Evolutionary conservation across 2,113 vertebrate genomes (phyloP).

Genomic region (Engystomops pustulosus): DNA sequence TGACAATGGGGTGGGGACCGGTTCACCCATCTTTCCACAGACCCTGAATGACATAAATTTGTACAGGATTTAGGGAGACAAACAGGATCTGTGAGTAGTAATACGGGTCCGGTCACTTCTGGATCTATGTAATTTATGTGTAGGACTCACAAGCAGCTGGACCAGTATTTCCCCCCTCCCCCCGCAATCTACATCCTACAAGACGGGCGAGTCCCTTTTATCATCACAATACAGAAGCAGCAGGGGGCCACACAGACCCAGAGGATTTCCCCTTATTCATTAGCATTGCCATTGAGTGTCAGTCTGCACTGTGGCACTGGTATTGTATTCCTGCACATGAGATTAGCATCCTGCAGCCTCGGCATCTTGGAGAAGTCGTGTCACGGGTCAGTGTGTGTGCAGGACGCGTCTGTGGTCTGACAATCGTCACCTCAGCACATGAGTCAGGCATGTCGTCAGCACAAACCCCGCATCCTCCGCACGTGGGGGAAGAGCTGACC

Average conservation of each 20-base stretch:
- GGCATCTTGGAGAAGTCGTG: neutral
- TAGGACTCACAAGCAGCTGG: too few relatives aligned
- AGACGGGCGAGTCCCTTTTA: too few relatives aligned
- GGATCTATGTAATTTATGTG: too few relatives aligned
- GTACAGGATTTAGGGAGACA: neutral
- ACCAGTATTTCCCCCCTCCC: too few relatives aligned
- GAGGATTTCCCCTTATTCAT: neutral
- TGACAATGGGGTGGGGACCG: neutral
- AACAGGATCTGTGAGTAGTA: too few relatives aligned
- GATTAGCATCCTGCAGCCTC: too few relatives aligned
- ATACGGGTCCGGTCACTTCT: too few relatives aligned
- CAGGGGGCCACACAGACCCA: too few relatives aligned
- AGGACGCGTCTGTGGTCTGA: neutral
- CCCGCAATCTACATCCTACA: too few relatives aligned
- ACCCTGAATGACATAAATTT: neutral
- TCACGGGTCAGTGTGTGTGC: neutral
- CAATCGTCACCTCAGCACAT: neutral
- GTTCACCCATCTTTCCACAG: neutral
- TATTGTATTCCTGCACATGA: neutral
- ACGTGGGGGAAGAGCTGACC: neutral
- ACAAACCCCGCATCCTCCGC: neutral
- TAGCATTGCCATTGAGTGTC: neutral
- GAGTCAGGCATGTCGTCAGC: neutral
- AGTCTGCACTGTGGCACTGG: neutral
- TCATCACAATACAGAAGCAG: too few relatives aligned